These are phyloP conservation scores for Theodoxus fluviatilis DNA, from an alignment of 2,888 invertebrate genomes.

Conservation along the genomic window DNA sequence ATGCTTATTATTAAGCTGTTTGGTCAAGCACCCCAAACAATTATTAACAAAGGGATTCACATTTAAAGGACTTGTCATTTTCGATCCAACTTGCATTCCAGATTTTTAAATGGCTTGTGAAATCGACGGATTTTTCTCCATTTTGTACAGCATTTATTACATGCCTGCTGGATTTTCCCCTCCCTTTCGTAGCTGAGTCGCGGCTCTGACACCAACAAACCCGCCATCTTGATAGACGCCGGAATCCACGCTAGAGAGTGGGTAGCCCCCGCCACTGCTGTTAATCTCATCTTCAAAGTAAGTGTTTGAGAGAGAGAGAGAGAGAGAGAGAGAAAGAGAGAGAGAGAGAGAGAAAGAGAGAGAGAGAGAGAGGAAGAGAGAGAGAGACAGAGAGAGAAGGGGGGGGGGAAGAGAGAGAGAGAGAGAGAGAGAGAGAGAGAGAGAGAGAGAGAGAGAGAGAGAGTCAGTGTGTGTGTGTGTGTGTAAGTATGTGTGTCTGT, in stretches of 20 bases:
- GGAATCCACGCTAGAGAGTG: conserved; percentile 81
- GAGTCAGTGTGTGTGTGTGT: background rate
- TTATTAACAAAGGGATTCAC: too few relatives aligned
- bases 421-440: conserved; percentile 10
- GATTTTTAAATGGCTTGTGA: too few relatives aligned
- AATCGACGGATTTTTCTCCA: too few relatives aligned
- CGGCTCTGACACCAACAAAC: conserved; percentile 24
- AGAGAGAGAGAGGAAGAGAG: background rate
- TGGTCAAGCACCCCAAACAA: too few relatives aligned
- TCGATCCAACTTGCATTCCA: too few relatives aligned
- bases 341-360: background rate
- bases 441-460: too few relatives aligned
- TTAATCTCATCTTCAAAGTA: conserved; percentile 73
- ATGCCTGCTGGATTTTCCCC: too few relatives aligned
- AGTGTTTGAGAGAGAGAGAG: conserved; percentile 53
- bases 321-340: background rate
- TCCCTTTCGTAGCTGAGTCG: too few relatives aligned
- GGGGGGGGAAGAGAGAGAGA: conserved; percentile 10
- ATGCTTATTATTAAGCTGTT: too few relatives aligned
- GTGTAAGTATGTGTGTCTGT: background rate
- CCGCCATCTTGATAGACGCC: conserved; percentile 78
- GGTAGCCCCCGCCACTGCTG: conserved; percentile 77
- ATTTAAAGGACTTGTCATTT: too few relatives aligned
- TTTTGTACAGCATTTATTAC: too few relatives aligned
- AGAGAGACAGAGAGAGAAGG: background rate